A percentile compares a stretch with the other conserved stretches of the same genome.
Conservation (phyloP, 2,113 vertebrate genomes). For the Copsychus sechellarum region DNA sequence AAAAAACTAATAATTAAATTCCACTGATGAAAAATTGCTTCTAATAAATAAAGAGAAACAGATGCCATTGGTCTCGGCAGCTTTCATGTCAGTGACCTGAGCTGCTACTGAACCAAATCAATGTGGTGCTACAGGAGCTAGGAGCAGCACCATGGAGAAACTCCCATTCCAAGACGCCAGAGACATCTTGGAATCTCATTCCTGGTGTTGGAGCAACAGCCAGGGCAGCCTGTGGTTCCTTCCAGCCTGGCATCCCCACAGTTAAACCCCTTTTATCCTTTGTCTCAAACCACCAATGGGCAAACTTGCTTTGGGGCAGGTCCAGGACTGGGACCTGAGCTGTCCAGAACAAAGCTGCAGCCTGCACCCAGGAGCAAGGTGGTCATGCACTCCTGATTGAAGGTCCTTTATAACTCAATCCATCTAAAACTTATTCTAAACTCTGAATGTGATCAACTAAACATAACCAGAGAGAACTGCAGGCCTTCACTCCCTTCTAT, state of each 20-base stretch:
- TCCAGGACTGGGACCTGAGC: accelerated
- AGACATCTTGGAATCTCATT: accelerated
- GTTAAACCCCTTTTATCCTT: not conserved
- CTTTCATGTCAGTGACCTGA: not conserved
- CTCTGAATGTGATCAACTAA: not conserved
- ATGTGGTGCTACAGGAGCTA: not conserved
- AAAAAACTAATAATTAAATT: constrained; percentile 37
- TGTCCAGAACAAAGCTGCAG: not conserved
- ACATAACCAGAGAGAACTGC: not conserved
- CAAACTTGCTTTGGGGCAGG: not conserved
- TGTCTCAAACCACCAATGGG: not conserved
- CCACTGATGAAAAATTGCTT: constrained; percentile 9
- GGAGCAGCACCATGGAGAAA: not conserved
- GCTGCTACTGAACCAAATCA: not conserved
- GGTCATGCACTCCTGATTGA: accelerated
- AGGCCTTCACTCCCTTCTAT: not conserved
- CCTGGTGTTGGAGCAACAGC: not conserved
- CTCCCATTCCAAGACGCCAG: not conserved
- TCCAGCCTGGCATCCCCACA: not conserved
- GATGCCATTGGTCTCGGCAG: not conserved
- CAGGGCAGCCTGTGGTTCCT: accelerated
- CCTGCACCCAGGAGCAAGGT: not conserved
- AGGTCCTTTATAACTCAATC: not conserved
- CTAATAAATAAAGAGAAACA: constrained; percentile 5
- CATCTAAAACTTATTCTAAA: not conserved